A percentile compares a stretch with the other conserved stretches of the same genome.
Conservation (phyloP, 2,113 vertebrate genomes). For the Pleuronectes platessa region DNA sequence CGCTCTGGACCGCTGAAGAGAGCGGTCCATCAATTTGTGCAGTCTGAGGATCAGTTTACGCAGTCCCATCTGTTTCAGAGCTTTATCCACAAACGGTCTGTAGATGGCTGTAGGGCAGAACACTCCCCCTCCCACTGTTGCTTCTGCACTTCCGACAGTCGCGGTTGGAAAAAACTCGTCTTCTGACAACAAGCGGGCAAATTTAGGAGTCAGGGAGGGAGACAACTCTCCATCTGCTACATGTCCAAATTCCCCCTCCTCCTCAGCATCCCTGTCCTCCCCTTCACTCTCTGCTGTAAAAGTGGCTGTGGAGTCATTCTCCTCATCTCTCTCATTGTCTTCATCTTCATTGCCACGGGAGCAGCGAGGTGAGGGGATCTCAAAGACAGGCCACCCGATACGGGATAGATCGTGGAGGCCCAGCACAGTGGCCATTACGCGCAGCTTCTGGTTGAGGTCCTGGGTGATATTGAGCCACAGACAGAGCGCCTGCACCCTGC, state of each 20-base stretch:
- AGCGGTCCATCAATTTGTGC: conserved; percentile 98
- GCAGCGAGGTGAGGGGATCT: conserved; percentile 93
- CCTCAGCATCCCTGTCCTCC: conserved; percentile 80
- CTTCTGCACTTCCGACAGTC: conserved; percentile 48
- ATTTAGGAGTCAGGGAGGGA: conserved; percentile 79
- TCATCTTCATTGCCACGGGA: conserved; percentile 86
- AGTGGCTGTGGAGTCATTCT: conserved; percentile 84
- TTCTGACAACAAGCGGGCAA: conserved; percentile 86
- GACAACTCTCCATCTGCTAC: conserved; percentile 68
- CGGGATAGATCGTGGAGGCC: conserved; percentile 93
- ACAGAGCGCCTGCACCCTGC: conserved; percentile 99
- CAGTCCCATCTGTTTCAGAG: conserved; percentile 98
- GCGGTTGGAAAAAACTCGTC: conserved; percentile 84
- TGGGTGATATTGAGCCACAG: conserved; percentile 98
- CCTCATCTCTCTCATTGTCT: conserved; percentile 84
- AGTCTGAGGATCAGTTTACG: conserved; percentile 96
- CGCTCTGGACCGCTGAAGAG: conserved; percentile 91
- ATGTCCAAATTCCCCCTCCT: conserved; percentile 32
- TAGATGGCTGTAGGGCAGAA: conserved; percentile 95
- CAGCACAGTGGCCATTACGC: conserved; percentile 97
- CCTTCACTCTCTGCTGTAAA: conserved; percentile 88
- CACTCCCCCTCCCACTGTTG: conserved; percentile 70
- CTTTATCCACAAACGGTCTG: conserved; percentile 98
- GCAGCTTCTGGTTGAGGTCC: conserved; percentile 97
- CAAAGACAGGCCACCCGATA: conserved; percentile 99